Evolutionary conservation across 2,113 vertebrate genomes (phyloP).

Genomic region (Orientallactaga bullata): DNA sequence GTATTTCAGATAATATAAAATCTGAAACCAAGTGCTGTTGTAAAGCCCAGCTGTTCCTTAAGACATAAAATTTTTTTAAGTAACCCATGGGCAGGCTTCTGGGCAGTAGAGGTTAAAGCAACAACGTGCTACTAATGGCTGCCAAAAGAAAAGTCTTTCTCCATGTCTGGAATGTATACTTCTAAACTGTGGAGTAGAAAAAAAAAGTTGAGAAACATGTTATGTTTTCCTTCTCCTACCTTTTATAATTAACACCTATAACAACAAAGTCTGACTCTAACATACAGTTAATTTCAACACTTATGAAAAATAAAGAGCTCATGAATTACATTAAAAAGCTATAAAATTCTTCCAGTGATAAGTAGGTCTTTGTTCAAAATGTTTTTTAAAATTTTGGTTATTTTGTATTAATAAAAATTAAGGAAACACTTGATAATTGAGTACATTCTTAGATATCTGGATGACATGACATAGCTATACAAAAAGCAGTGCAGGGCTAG

Average conservation of each 20-base stretch:
- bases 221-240: not conserved
- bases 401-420: not conserved
- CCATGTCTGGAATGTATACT: constrained; percentile 57
- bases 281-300: not conserved
- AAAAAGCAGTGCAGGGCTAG: not conserved
- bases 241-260: constrained; percentile 48
- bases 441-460: not conserved
- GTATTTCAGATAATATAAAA: constrained; percentile 62
- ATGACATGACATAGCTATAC: not conserved
- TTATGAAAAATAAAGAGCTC: constrained; percentile 36
- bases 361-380: constrained; percentile 22
- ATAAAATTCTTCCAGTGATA: constrained; percentile 42
- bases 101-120: constrained; percentile 7
- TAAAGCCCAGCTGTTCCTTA: constrained; percentile 56
- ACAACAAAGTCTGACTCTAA: constrained; percentile 11
- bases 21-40: constrained; percentile 27
- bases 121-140: constrained; percentile 47
- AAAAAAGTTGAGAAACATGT: constrained; percentile 46
- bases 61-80: constrained; percentile 65
- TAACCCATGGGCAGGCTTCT: constrained; percentile 58
- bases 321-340: constrained; percentile 47
- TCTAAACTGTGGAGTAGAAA: constrained; percentile 58
- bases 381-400: not conserved
- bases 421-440: not conserved
- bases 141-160: constrained; percentile 70